A percentile compares a stretch with the other conserved stretches of the same genome.
Conservation (phyloP, 1,140 invertebrate genomes). For the Temnothorax longispinosus region DNA sequence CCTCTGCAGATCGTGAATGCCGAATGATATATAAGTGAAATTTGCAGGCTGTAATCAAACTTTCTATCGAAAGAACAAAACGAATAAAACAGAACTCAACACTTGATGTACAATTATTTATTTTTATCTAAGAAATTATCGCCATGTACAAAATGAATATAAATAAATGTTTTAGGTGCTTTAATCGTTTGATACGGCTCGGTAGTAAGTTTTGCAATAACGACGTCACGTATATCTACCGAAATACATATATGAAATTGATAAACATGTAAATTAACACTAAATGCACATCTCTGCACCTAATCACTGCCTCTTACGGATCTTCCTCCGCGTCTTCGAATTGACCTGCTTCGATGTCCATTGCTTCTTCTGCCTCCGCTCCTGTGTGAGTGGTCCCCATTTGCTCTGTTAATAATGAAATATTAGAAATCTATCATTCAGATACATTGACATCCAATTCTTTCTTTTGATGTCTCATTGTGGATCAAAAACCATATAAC, state of each 20-base stretch:
- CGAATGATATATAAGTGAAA: not conserved
- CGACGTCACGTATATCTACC: slow-evolving; percentile 71
- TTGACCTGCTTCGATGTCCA: slow-evolving; percentile 86
- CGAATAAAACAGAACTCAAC: slow-evolving; percentile 33
- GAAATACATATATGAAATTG: slow-evolving; percentile 73
- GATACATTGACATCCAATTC: slow-evolving; percentile 3
- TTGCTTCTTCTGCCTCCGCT: slow-evolving; percentile 81
- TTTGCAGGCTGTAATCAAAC: not conserved
- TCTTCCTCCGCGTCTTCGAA: slow-evolving; percentile 87
- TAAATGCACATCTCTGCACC: slow-evolving; percentile 80
- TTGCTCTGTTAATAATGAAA: slow-evolving; percentile 75
- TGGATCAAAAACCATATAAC: not conserved
- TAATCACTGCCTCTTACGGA: slow-evolving; percentile 76
- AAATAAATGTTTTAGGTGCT: slow-evolving; percentile 82
- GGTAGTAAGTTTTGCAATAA: slow-evolving; percentile 68
- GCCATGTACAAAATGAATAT: slow-evolving; percentile 84
- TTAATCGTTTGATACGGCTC: slow-evolving; percentile 71
- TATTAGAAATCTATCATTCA: slow-evolving; percentile 2
- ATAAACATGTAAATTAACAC: slow-evolving; percentile 78
- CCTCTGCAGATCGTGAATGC: not conserved
- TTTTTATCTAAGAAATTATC: slow-evolving; percentile 80
- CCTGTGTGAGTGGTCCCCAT: slow-evolving; percentile 79
- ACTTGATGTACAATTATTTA: slow-evolving; percentile 77
- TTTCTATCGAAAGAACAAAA: slow-evolving; percentile 29
- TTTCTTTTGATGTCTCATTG: not conserved